Percentiles rank a stretch among this genome's conserved stretches.
phyloP scores from a whole-genome alignment of 2,797 vertebrate genomes.

The Spinibarbus caldwelli region DNA sequence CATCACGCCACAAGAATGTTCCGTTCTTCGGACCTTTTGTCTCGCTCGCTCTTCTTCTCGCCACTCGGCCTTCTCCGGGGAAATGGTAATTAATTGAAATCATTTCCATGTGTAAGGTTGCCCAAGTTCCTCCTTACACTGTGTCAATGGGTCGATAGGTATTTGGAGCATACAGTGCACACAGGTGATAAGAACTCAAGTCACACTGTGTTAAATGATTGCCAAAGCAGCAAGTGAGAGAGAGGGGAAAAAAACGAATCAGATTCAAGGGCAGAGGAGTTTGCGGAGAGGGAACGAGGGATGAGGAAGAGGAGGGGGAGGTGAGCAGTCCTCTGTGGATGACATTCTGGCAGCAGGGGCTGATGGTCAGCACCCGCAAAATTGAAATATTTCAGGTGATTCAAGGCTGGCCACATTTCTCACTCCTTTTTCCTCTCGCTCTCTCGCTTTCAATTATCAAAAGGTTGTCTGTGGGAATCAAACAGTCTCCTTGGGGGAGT shows the following conservation, averaged over 20 bases:
- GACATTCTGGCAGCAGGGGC: conserved; percentile 65
- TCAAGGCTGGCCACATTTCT: conserved; percentile 76
- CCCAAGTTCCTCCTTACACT: conserved; percentile 69
- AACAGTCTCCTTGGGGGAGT: conserved; percentile 70
- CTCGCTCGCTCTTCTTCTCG: conserved; percentile 41
- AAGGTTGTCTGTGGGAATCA: conserved; percentile 74
- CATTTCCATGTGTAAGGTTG: conserved; percentile 78
- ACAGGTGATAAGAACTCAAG: conserved; percentile 76
- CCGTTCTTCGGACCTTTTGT: conserved; percentile 74
- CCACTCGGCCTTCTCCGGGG: conserved; percentile 66
- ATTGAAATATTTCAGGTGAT: conserved; percentile 76
- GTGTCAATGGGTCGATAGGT: conserved; percentile 77
- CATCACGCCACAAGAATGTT: conserved; percentile 73
- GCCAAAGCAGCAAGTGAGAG: conserved; percentile 63
- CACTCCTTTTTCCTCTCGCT: conserved; percentile 56
- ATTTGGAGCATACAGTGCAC: conserved; percentile 74
- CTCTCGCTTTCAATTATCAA: conserved; percentile 68
- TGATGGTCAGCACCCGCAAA: conserved; percentile 71
- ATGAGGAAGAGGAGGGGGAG: conserved; percentile 35
- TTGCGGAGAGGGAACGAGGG: conserved; percentile 64
- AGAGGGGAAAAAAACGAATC: conserved; percentile 28
- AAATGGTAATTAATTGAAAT: conserved; percentile 81
- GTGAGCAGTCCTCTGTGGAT: conserved; percentile 65
- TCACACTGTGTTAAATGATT: conserved; percentile 75
- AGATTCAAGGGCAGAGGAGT: conserved; percentile 69